phyloP scores from a whole-genome alignment of 2,113 vertebrate genomes.

The Coregonus clupeaformis region DNA sequence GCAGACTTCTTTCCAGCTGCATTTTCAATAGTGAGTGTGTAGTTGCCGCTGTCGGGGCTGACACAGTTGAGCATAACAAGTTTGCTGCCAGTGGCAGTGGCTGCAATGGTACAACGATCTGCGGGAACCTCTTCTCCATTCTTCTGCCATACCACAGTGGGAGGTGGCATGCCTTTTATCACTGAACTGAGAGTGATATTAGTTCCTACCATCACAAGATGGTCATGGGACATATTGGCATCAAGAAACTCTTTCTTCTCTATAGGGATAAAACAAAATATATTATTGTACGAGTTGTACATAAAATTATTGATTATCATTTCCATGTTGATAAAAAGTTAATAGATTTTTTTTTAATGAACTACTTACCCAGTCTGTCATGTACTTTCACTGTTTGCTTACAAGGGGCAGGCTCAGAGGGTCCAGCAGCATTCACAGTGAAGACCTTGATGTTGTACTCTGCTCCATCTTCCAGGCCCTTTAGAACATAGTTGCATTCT shows the following conservation, averaged over 20 bases:
- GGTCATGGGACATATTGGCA: constrained; percentile 94
- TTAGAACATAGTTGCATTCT: constrained; percentile 86
- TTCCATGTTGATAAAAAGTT: not conserved
- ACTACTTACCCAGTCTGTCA: constrained; percentile 89
- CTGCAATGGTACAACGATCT: constrained; percentile 81
- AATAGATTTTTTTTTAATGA: constrained; percentile 9
- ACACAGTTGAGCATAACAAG: constrained; percentile 88
- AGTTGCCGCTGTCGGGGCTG: constrained; percentile 89
- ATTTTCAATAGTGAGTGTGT: constrained; percentile 90
- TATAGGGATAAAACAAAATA: constrained; percentile 23
- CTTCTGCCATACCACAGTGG: constrained; percentile 94
- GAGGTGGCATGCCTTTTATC: constrained; percentile 91
- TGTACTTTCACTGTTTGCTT: constrained; percentile 88
- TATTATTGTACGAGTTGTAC: not conserved
- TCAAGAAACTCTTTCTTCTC: constrained; percentile 93
- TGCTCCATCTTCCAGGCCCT: constrained; percentile 82
- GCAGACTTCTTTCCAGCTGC: constrained; percentile 90
- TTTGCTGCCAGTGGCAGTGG: constrained; percentile 87
- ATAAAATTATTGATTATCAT: constrained; percentile 5
- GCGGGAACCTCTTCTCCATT: constrained; percentile 81
- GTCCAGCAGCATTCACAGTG: constrained; percentile 91
- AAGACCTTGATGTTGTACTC: constrained; percentile 88
- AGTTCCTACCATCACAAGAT: constrained; percentile 87
- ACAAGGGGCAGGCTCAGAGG: constrained; percentile 90
- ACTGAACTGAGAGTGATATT: constrained; percentile 89